Conservation (phyloP, 2,888 invertebrate genomes). For the Caenorhabditis afra region DNA sequence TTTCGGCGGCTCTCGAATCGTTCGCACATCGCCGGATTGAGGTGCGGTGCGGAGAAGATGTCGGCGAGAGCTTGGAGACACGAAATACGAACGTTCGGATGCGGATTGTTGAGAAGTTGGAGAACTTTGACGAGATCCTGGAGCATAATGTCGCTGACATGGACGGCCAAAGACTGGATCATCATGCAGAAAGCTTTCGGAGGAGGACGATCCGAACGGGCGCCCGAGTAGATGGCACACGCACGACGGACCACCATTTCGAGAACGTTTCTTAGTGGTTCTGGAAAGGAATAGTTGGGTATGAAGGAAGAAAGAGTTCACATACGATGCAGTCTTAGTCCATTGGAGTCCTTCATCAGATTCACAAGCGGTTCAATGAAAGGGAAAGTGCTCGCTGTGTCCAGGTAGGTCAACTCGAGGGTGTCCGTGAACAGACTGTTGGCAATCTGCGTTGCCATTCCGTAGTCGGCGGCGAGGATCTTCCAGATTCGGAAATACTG, state of each 20-base stretch:
- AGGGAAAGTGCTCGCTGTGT: constrained; percentile 55
- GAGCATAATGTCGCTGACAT: constrained; percentile 37
- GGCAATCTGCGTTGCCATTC: constrained; percentile 36
- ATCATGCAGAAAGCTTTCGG: constrained; percentile 59
- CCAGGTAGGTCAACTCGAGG: constrained; percentile 52
- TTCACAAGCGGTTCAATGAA: constrained; percentile 68
- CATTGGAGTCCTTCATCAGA: constrained; percentile 20
- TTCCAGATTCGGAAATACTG: constrained; percentile 32
- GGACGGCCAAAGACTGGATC: constrained; percentile 20
- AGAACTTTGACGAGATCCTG: constrained; percentile 16
- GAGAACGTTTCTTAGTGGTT: constrained; percentile 6
- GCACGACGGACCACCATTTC: constrained; percentile 22
- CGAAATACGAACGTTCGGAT: constrained; percentile 32
- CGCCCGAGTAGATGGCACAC: constrained; percentile 12
- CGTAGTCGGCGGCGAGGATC: constrained; percentile 16
- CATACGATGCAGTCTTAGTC: constrained; percentile 10
- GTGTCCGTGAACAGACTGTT: constrained; percentile 60
- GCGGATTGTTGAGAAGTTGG: constrained; percentile 26
- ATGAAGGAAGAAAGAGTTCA: background rate
- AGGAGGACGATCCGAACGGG: constrained; percentile 63
- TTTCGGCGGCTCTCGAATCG: background rate
- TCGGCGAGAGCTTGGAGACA: constrained; percentile 35
- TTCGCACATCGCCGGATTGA: background rate
- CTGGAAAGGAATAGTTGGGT: constrained; percentile 4
- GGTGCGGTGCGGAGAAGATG: constrained; percentile 24